phyloP scores from a whole-genome alignment of 2,113 vertebrate genomes.

The Myotis lucifugus region DNA sequence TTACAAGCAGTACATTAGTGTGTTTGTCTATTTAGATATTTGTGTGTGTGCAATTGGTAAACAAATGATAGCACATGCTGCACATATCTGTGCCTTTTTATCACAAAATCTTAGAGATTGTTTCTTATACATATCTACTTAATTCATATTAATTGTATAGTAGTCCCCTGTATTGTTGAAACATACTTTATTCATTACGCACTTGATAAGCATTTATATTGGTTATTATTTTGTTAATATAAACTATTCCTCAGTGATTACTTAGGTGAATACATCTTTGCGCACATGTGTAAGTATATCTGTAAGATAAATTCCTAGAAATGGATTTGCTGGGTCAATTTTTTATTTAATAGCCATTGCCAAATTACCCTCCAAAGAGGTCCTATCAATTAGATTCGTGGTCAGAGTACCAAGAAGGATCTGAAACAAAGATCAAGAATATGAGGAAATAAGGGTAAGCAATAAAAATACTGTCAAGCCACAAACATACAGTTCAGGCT shows the following conservation, averaged over 20 bases:
- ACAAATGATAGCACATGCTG: neutral
- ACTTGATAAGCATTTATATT: conserved; percentile 2
- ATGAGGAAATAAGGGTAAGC: neutral
- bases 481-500: neutral
- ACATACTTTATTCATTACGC: neutral
- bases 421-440: conserved; percentile 47
- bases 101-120: neutral
- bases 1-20: neutral
- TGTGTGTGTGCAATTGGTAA: neutral
- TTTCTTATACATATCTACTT: neutral
- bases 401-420: neutral
- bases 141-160: conserved; percentile 25
- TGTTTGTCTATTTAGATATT: neutral
- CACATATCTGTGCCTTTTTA: neutral
- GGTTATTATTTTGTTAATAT: neutral
- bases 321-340: conserved; percentile 23
- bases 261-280: neutral
- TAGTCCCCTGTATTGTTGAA: neutral
- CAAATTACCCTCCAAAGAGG: neutral
- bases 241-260: neutral
- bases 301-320: neutral
- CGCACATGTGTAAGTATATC: neutral
- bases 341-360: conserved; percentile 10
- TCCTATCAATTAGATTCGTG: conserved; percentile 24
- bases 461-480: conserved; percentile 31